Evolutionary conservation across 2,888 invertebrate species (phyloP).

Genomic region (Scrobipalpa atriplicella): DNA sequence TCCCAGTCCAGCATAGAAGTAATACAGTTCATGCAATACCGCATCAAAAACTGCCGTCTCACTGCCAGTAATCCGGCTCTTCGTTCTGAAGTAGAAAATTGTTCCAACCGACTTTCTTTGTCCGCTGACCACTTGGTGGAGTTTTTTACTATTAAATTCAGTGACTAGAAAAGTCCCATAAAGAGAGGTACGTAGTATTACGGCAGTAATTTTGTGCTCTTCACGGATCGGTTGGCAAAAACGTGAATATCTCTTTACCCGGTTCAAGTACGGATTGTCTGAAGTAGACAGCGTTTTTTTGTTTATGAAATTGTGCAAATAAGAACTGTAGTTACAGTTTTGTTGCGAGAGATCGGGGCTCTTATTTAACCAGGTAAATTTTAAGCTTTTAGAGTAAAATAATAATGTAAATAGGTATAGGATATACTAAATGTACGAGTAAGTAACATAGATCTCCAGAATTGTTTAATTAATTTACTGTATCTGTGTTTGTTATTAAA

Average conservation of each 20-base stretch:
- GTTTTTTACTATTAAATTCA: slow-evolving; percentile 74
- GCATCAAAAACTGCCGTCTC: slow-evolving; percentile 36
- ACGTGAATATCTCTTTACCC: slow-evolving; percentile 48
- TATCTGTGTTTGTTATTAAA: too few relatives aligned
- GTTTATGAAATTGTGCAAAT: slow-evolving; percentile 20
- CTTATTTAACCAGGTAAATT: neutral
- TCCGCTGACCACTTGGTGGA: slow-evolving; percentile 67
- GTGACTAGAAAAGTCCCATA: slow-evolving; percentile 40
- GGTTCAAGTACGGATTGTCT: slow-evolving; percentile 50
- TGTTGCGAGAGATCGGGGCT: neutral
- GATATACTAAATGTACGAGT: too few relatives aligned
- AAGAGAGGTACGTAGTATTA: slow-evolving; percentile 36
- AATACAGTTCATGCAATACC: slow-evolving; percentile 29
- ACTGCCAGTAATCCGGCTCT: slow-evolving; percentile 54
- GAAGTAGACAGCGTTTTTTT: slow-evolving; percentile 39
- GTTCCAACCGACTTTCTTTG: slow-evolving; percentile 74
- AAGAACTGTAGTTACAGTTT: neutral
- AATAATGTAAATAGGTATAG: too few relatives aligned
- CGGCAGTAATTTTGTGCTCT: slow-evolving; percentile 43
- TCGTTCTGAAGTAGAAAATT: slow-evolving; percentile 75
- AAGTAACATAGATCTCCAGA: too few relatives aligned
- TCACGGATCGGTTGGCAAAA: slow-evolving; percentile 44
- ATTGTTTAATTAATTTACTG: too few relatives aligned
- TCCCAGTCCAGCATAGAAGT: too few relatives aligned
- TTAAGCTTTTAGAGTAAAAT: too few relatives aligned